phyloP scores from a whole-genome alignment of 2,113 vertebrate genomes.

The Protomyctophum bolini region DNA sequence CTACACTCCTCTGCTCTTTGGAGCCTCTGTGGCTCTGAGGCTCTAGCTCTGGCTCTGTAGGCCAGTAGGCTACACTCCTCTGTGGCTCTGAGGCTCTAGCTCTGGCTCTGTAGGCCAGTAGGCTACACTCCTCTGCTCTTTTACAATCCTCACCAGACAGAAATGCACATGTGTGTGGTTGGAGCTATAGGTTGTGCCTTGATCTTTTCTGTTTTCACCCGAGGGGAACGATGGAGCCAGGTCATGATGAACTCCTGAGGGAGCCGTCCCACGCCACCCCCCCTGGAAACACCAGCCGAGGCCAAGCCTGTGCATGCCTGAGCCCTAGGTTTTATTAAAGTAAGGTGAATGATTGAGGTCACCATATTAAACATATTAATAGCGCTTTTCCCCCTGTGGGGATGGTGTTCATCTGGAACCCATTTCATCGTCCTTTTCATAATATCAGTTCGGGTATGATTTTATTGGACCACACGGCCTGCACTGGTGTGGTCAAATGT shows the following conservation, averaged over 20 bases:
- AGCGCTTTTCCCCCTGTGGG: constrained; percentile 35
- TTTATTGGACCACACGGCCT: constrained; percentile 52
- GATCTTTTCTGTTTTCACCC: constrained; percentile 20
- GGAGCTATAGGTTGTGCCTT: not conserved
- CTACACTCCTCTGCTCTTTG: constrained; percentile 3
- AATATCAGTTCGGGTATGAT: constrained; percentile 52
- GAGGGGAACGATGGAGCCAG: constrained; percentile 34
- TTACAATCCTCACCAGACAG: not conserved
- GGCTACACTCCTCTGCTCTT: not conserved
- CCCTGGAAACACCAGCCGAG: constrained; percentile 48
- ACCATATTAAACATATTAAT: constrained; percentile 65
- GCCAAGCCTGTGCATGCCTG: constrained; percentile 18
- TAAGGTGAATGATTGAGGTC: constrained; percentile 58
- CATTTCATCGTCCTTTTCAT: constrained; percentile 60
- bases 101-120: too few species aligned
- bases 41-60: too few species aligned
- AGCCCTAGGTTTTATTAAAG: constrained; percentile 54
- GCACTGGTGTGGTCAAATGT: constrained; percentile 36
- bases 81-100: too few species aligned
- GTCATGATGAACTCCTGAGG: constrained; percentile 40
- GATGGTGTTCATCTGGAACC: constrained; percentile 68
- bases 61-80: too few species aligned
- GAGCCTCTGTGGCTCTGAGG: too few species aligned
- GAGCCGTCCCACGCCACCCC: constrained; percentile 8
- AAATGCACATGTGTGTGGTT: too few species aligned